Evolutionary conservation across 2,797 vertebrate genomes (phyloP).

Genomic region (Aselliscus stoliczkanus): DNA sequence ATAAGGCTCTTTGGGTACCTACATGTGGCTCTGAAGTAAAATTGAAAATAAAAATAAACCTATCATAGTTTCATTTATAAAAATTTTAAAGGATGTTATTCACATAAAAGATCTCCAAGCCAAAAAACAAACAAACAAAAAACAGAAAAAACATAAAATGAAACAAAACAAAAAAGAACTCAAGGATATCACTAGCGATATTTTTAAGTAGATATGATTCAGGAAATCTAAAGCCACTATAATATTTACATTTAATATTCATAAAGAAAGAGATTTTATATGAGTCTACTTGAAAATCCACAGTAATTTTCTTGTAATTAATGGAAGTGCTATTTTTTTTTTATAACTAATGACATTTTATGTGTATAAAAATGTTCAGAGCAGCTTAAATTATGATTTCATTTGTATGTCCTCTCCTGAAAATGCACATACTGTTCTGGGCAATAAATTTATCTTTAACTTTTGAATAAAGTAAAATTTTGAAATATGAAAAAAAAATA

Average conservation of each 20-base stretch:
- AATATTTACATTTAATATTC: neutral
- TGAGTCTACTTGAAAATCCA: neutral
- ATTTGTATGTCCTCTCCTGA: neutral
- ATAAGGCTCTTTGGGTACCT: too few relatives aligned
- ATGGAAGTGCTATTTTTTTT: neutral
- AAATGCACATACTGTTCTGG: neutral
- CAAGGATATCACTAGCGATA: neutral
- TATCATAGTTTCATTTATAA: too few relatives aligned
- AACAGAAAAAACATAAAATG: too few relatives aligned
- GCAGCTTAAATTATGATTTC: neutral
- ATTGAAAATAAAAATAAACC: too few relatives aligned
- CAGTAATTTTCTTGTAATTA: neutral
- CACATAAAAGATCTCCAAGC: too few relatives aligned
- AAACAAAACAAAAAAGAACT: neutral
- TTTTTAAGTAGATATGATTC: neutral
- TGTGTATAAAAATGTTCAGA: neutral
- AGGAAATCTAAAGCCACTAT: neutral
- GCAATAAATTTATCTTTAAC: neutral
- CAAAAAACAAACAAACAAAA: too few relatives aligned
- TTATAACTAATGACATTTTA: neutral
- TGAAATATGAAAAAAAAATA: neutral
- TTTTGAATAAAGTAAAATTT: neutral
- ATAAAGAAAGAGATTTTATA: neutral
- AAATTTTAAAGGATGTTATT: too few relatives aligned
- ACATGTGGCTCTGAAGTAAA: too few relatives aligned